phyloP scores from a whole-genome alignment of 2,113 vertebrate species.

The Colistium nudipinnis region DNA sequence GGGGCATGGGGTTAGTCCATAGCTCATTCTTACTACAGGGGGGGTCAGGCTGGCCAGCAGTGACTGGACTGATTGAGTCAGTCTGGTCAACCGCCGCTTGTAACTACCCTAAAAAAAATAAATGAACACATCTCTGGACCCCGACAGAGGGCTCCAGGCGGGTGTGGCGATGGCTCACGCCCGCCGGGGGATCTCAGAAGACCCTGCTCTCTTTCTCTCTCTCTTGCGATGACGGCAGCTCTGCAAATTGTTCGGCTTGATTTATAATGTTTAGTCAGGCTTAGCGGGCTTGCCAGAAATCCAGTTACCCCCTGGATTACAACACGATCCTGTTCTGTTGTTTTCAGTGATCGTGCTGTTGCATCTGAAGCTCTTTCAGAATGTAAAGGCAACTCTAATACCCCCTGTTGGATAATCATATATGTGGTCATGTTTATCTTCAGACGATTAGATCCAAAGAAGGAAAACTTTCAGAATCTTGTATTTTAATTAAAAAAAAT shows the following conservation, averaged over 20 bases:
- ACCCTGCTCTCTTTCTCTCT: too few relatives aligned
- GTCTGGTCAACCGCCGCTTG: conserved; percentile 16
- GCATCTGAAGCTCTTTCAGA: conserved; percentile 15
- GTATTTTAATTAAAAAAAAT: conserved; percentile 7
- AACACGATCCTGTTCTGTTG: not conserved
- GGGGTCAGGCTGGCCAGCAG: not conserved
- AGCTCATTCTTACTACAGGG: conserved; percentile 47
- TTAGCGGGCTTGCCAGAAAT: not conserved
- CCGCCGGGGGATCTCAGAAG: conserved; percentile 22
- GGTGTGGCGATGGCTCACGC: conserved; percentile 13
- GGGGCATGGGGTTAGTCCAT: conserved; percentile 48
- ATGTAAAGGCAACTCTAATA: conserved; percentile 5
- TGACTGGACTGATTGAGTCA: conserved; percentile 42
- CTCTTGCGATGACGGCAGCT: conserved; percentile 15
- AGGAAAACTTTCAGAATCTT: conserved; percentile 6
- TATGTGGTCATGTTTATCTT: not conserved
- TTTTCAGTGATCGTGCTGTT: conserved; percentile 23
- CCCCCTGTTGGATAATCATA: not conserved
- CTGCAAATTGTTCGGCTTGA: conserved; percentile 17
- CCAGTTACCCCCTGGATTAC: not conserved
- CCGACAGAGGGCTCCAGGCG: not conserved
- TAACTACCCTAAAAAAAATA: not conserved
- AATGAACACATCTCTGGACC: not conserved
- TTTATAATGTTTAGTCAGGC: conserved; percentile 13
- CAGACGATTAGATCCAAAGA: conserved; percentile 2